Evolutionary conservation across 2,888 invertebrate genomes (phyloP).

Genomic region (Ornithoptera alexandrae): DNA sequence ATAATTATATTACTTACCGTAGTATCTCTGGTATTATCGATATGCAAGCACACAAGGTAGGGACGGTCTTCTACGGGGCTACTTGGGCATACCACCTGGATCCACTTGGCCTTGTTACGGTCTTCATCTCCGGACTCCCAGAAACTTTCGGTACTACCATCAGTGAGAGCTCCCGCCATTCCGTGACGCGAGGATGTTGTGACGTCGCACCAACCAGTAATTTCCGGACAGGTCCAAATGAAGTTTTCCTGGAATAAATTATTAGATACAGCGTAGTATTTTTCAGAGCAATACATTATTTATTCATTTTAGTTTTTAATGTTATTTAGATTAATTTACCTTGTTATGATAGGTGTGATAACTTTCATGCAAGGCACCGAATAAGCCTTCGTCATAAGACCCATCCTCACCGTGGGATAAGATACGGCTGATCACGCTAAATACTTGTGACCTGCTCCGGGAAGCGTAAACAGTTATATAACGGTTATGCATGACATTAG

Average conservation of each 20-base stretch:
- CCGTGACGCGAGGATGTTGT: conserved; percentile 96
- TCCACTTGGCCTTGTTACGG: conserved; percentile 92
- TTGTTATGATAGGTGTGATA: conserved; percentile 58
- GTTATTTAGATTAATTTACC: conserved; percentile 40
- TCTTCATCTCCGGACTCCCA: conserved; percentile 99
- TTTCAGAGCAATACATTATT: too few relatives aligned
- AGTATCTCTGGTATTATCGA: conserved; percentile 96
- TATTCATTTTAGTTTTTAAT: not conserved
- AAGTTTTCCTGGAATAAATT: conserved; percentile 62
- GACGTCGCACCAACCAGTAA: conserved; percentile 87
- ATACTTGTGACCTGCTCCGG: conserved; percentile 88
- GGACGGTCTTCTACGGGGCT: conserved; percentile 79
- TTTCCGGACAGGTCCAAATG: conserved; percentile 85
- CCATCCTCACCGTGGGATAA: conserved; percentile 94
- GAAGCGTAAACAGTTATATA: conserved; percentile 54
- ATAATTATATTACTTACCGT: conserved; percentile 78
- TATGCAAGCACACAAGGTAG: conserved; percentile 90
- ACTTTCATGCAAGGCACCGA: conserved; percentile 64
- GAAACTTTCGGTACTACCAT: conserved; percentile 97
- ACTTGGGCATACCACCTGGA: conserved; percentile 79
- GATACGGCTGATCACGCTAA: conserved; percentile 97
- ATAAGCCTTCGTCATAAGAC: conserved; percentile 66
- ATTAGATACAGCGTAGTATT: not conserved
- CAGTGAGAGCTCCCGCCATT: conserved; percentile 95
- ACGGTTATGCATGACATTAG: not conserved